These are phyloP conservation scores for Babyrousa celebensis DNA, from an alignment of 2,797 vertebrate genomes.

Conservation along the genomic window DNA sequence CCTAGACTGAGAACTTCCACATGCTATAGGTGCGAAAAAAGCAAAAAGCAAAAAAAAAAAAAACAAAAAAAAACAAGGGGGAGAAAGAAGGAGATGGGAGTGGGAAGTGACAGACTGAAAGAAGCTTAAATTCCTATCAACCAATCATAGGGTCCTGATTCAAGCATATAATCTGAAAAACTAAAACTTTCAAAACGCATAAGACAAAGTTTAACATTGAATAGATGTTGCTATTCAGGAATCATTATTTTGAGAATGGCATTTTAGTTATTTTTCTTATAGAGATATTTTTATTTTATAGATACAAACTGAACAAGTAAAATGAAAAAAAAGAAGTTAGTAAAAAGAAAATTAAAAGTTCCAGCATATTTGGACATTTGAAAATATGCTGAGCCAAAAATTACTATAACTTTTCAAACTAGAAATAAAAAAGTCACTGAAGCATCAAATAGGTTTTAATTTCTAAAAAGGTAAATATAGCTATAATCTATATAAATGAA, in stretches of 20 bases:
- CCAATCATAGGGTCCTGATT: background rate
- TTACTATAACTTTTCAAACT: conserved; percentile 12
- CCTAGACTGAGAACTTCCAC: too few species aligned
- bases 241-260: background rate
- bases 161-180: background rate
- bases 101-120: background rate
- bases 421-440: conserved; percentile 37
- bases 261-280: background rate
- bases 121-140: background rate
- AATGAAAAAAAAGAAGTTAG: conserved; percentile 27
- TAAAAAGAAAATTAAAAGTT: background rate
- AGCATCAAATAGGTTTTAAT: background rate
- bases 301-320: conserved; percentile 10
- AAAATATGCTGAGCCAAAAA: conserved; percentile 31
- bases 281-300: background rate
- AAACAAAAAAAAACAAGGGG: too few species aligned
- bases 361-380: background rate
- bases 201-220: background rate
- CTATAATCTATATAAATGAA: background rate
- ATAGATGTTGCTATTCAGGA: background rate
- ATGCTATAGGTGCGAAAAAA: too few species aligned
- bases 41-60: too few species aligned
- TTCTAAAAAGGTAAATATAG: background rate
- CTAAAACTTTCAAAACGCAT: conserved; percentile 25
- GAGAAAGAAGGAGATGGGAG: background rate